Evolutionary conservation across 1,140 invertebrate species (phyloP).

Genomic region (Apis florea): DNA sequence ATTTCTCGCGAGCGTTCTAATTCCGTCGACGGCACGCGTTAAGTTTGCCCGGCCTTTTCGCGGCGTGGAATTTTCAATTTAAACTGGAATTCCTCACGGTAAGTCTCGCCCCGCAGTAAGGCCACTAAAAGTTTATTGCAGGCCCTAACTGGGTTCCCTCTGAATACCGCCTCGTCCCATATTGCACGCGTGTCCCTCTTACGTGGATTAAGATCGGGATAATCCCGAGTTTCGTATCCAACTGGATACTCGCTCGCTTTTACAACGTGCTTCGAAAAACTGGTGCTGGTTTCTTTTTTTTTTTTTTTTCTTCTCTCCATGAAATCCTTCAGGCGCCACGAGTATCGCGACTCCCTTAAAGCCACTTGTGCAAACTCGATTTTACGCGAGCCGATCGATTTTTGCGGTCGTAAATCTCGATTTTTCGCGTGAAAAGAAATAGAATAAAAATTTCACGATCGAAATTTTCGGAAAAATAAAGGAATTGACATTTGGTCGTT

Average conservation of each 20-base stretch:
- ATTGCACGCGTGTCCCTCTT: slow-evolving; percentile 21
- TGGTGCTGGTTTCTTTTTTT: no score
- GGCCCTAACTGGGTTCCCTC: slow-evolving; percentile 9
- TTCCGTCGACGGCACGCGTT: slow-evolving; percentile 21
- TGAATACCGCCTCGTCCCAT: not conserved
- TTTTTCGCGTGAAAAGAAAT: no score
- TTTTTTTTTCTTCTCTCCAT: no score
- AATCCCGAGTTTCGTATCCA: slow-evolving; percentile 31
- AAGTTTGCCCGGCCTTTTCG: slow-evolving; percentile 15
- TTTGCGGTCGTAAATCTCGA: not conserved
- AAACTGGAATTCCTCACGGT: slow-evolving; percentile 23
- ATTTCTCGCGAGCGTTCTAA: not conserved
- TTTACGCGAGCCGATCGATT: not conserved
- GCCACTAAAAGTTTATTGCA: slow-evolving; percentile 29
- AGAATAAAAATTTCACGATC: no score
- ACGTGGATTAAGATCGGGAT: slow-evolving; percentile 35
- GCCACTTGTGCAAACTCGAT: not conserved
- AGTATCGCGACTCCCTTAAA: not conserved
- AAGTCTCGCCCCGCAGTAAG: not conserved
- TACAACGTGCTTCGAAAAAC: no score
- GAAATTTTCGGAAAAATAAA: no score
- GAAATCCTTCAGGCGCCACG: no score
- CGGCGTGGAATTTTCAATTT: slow-evolving; percentile 44
- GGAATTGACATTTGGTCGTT: no score
- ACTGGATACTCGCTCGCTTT: no score